phyloP scores from a whole-genome alignment of 2,888 invertebrate genomes.

The Nemapogon koenigi region DNA sequence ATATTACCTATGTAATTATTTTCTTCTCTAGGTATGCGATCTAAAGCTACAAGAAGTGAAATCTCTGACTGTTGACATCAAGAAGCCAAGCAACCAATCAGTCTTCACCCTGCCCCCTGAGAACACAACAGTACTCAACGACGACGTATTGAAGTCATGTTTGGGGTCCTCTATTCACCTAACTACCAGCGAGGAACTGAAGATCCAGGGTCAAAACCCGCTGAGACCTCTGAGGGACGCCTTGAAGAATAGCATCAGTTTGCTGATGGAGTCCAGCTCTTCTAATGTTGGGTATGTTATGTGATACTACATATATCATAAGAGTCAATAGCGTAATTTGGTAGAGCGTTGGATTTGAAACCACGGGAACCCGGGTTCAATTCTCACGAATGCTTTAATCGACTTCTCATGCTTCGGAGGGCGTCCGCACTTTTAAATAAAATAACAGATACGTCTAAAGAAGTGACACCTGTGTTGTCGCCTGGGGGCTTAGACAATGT shows the following conservation, averaged over 20 bases:
- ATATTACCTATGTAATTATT: too few species aligned
- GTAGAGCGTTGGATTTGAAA: too few species aligned
- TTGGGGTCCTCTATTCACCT: constrained; percentile 46
- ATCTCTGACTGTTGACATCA: constrained; percentile 30
- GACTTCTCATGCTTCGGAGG: too few species aligned
- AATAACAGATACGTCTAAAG: too few species aligned
- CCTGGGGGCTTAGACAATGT: too few species aligned
- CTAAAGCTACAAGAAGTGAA: constrained; percentile 45
- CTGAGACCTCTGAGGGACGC: constrained; percentile 47
- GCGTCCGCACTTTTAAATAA: too few species aligned
- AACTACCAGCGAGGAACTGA: constrained; percentile 43
- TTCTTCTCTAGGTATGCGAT: constrained; percentile 37
- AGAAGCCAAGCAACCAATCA: constrained; percentile 21
- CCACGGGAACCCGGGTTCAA: too few species aligned
- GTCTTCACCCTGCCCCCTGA: constrained; percentile 21
- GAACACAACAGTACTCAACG: constrained; percentile 31
- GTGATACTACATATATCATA: too few species aligned
- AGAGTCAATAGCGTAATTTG: too few species aligned
- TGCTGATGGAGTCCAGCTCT: constrained; percentile 45
- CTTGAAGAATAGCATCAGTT: constrained; percentile 48
- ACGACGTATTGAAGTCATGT: constrained; percentile 34
- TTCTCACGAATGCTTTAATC: too few species aligned
- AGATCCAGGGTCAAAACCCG: constrained; percentile 32
- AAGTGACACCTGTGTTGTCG: too few species aligned
- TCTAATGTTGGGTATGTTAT: constrained; percentile 31